phyloP scores from a whole-genome alignment of 2,797 vertebrate genomes.

The Masticophis lateralis region DNA sequence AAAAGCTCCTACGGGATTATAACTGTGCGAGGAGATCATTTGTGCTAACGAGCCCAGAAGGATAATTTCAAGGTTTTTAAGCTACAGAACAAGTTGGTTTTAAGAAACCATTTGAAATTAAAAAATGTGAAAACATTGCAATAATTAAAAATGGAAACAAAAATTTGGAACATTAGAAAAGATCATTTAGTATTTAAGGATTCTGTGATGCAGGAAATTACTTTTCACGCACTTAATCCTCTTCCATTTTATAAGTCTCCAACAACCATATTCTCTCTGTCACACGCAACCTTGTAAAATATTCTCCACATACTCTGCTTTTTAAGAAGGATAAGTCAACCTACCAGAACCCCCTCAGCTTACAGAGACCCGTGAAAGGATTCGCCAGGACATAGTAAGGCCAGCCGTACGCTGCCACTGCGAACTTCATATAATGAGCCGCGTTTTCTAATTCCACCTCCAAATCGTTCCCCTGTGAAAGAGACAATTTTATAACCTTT shows the following conservation, averaged over 20 bases:
- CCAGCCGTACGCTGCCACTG: slow-evolving; percentile 93
- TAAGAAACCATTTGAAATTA: background rate
- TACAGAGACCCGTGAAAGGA: slow-evolving; percentile 85
- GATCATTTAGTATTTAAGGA: background rate
- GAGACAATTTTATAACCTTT: background rate
- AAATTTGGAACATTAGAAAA: background rate
- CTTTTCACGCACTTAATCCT: background rate
- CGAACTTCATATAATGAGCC: slow-evolving; percentile 90
- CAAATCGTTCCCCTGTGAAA: slow-evolving; percentile 79
- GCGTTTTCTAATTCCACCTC: slow-evolving; percentile 86
- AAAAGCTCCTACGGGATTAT: background rate
- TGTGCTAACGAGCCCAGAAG: background rate
- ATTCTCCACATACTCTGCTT: background rate
- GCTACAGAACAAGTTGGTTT: background rate
- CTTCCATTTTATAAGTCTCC: background rate
- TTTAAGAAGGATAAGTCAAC: slow-evolving; percentile 37
- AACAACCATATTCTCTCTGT: background rate
- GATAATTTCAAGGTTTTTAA: background rate
- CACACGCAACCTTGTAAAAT: too few relatives aligned
- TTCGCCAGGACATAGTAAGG: slow-evolving; percentile 89
- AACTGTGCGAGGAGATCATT: background rate
- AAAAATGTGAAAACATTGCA: background rate
- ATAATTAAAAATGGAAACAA: background rate
- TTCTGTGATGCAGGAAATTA: too few relatives aligned
- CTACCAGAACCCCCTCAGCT: slow-evolving; percentile 87